Evolutionary conservation across 2,797 vertebrate genomes (phyloP), one percentile per base, ranked within the genome.

Genomic region (Neostethus bicornis): DNA sequence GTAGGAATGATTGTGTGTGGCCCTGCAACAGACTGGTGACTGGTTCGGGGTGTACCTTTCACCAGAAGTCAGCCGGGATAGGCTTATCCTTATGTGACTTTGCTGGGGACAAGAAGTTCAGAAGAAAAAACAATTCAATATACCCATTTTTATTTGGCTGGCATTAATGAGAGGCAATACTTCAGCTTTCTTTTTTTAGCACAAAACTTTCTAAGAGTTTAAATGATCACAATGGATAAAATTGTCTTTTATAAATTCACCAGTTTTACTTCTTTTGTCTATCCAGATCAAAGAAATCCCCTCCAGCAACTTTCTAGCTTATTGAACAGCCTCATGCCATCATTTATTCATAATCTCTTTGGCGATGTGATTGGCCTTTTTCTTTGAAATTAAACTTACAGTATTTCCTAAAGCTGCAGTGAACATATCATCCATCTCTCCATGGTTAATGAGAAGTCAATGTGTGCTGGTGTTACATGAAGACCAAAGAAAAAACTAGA

Each of bases 401-500:
- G n/a, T n/a, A n/a, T 34, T 34, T 34, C 32, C 5, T n/a, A n/a
- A 2, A 34, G 32, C 14, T 2, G 4, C 28, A 14, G 14, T 34
- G 31, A 32, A 13, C 34, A 34, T 34, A 32, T 34, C 32, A n/a
- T 34, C 12, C 32, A 13, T 4, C 31, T 32, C 13, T n/a, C 32
- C 32, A 34, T 5, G 34, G 14, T 34, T n/a, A 14, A n/a, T 34
- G 14, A 34, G 13, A n/a, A 34, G 32, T 14, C 32, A 34, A 32
- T 34, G 32, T 34, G 32, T 14, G 34, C 32, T 7, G 32, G 32
- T 34, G 32, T n/a, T 34, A 34, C 32, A 13, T n/a, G 14, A 34
- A 34, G 32, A 7, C 32, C 34, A 39, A 45, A 26, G 19, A 17
- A 17, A 50, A 72, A 54, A 48, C 28, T 26, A 34, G 13, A n/a